Evolutionary conservation across 2,113 vertebrate species (phyloP).

Genomic region (Holacanthus passer): DNA sequence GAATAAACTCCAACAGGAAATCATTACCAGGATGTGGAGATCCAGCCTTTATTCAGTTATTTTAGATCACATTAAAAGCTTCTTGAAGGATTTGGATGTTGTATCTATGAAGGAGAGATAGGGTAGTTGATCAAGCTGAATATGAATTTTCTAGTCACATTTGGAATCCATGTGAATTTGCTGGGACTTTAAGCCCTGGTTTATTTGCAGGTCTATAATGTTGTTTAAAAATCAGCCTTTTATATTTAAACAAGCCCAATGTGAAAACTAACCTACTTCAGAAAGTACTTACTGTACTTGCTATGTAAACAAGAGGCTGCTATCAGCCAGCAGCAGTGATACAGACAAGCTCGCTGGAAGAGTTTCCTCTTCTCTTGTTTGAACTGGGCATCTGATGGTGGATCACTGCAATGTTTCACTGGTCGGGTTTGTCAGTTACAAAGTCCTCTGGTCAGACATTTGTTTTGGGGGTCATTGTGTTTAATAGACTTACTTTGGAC

Average conservation of each 20-base stretch:
- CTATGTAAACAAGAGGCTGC: constrained; percentile 51
- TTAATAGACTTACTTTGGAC: not conserved
- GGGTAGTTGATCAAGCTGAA: not conserved
- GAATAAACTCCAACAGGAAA: constrained; percentile 8
- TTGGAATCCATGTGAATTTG: not conserved
- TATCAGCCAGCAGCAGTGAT: constrained; percentile 51
- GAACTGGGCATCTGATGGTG: not conserved
- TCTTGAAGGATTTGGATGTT: not conserved
- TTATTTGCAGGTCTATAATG: not conserved
- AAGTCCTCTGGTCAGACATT: not conserved
- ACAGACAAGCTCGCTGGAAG: not conserved
- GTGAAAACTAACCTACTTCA: constrained; percentile 37
- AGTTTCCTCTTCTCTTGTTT: not conserved
- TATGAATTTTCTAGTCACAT: not conserved
- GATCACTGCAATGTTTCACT: no score
- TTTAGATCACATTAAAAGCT: not conserved
- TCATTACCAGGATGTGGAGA: not conserved
- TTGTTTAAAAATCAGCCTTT: not conserved
- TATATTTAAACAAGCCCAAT: not conserved
- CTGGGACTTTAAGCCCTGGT: not conserved
- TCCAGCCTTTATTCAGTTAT: not conserved
- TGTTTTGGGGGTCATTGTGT: not conserved
- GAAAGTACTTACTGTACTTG: constrained; percentile 54
- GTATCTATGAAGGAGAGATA: not conserved
- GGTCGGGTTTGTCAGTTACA: not conserved